A percentile compares a stretch with the other conserved stretches of the same genome.
These are phyloP conservation scores for Diarsia brunnea DNA, from an alignment of 2,888 invertebrate species.

Conservation along the genomic window DNA sequence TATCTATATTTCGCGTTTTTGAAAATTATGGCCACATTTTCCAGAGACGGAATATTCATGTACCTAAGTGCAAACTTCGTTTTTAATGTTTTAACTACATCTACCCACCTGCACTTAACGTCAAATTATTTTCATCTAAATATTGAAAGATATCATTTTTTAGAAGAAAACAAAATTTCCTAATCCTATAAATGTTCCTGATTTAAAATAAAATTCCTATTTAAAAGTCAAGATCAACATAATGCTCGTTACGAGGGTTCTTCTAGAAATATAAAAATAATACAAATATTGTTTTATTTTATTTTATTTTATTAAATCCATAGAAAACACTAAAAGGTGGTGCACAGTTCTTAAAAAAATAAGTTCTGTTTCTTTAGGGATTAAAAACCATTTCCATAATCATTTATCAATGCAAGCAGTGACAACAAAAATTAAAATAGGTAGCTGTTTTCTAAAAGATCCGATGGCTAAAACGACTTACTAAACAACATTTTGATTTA, in stretches of 20 bases:
- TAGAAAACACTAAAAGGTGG: not conserved
- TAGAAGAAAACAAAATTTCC: constrained; percentile 17
- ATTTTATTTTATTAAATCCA: constrained; percentile 18
- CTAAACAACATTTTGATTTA: constrained; percentile 33
- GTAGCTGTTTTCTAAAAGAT: constrained; percentile 15
- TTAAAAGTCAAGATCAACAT: constrained; percentile 10
- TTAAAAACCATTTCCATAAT: not conserved
- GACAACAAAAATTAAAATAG: constrained; percentile 5
- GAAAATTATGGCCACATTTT: not conserved
- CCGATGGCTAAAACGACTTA: not conserved
- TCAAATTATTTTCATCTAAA: not conserved
- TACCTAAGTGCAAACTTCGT: not conserved
- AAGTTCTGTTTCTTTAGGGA: not conserved
- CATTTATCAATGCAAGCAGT: not conserved
- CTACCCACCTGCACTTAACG: not conserved
- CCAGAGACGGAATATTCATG: not conserved
- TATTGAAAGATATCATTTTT: constrained; percentile 20
- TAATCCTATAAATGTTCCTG: too few relatives aligned
- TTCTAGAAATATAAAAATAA: constrained; percentile 34
- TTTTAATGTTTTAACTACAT: not conserved
- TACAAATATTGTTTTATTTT: constrained; percentile 1
- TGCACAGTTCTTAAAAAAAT: not conserved
- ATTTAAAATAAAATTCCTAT: too few relatives aligned
- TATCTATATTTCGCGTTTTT: not conserved
- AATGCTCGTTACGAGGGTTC: constrained; percentile 1